A percentile compares a stretch with the other conserved stretches of the same genome.
Conservation (phyloP, 1,140 invertebrate genomes). For the Drosophila punjabiensis region DNA sequence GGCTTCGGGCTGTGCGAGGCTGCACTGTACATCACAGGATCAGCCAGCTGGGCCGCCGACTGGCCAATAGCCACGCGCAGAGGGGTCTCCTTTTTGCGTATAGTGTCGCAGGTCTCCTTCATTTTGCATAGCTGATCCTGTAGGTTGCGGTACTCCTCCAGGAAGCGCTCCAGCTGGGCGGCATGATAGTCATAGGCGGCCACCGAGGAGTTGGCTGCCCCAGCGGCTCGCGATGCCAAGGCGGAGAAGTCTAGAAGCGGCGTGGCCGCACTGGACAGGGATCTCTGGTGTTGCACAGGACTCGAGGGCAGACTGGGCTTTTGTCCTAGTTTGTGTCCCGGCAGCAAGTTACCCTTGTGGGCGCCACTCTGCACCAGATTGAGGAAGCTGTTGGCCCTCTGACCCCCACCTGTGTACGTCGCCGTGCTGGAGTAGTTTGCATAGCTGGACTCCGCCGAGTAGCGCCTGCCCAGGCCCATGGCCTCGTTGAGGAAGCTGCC, state of each 20-base stretch:
- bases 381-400: slow-evolving; percentile 81
- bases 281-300: slow-evolving; percentile 80
- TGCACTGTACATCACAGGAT: slow-evolving; percentile 85
- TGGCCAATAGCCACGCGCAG: slow-evolving; percentile 80
- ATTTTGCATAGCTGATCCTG: slow-evolving; percentile 91
- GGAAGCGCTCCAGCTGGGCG: slow-evolving; percentile 90
- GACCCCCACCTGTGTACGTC: slow-evolving; percentile 74
- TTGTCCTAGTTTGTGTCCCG: slow-evolving; percentile 43
- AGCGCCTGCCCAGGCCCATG: slow-evolving; percentile 74
- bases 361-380: slow-evolving; percentile 79
- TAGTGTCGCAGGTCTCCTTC: slow-evolving; percentile 91
- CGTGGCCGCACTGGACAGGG: slow-evolving; percentile 80
- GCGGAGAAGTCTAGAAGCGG: slow-evolving; percentile 79
- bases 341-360: slow-evolving; percentile 55
- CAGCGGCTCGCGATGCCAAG: slow-evolving; percentile 63
- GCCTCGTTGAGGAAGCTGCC: slow-evolving; percentile 80
- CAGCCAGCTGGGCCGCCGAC: slow-evolving; percentile 77
- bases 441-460: slow-evolving; percentile 79
- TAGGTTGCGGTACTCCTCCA: slow-evolving; percentile 91
- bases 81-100: slow-evolving; percentile 86
- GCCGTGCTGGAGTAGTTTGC: slow-evolving; percentile 75
- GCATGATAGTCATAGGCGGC: slow-evolving; percentile 91
- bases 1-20: slow-evolving; percentile 85
- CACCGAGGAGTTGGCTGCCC: slow-evolving; percentile 84
- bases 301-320: slow-evolving; percentile 78